A percentile compares a stretch with the other conserved stretches of the same genome.
These are phyloP conservation scores for Phylloscopus whistleri DNA, from an alignment of 2,113 vertebrate species.

Conservation along the genomic window DNA sequence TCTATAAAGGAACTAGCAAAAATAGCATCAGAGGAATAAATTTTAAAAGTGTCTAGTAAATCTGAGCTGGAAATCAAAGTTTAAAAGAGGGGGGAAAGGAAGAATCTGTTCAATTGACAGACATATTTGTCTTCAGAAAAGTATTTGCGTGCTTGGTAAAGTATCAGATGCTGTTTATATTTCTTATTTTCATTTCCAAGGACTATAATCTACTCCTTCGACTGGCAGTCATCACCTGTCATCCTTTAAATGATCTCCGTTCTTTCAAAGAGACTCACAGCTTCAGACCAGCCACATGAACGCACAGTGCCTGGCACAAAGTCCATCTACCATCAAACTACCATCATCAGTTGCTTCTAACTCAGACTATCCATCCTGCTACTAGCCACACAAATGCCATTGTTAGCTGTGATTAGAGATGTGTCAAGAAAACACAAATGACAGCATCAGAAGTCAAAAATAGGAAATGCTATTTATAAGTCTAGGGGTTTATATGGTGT, in stretches of 20 bases:
- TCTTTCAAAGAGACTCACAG: neutral
- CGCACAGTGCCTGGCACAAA: neutral
- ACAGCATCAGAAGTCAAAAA: neutral
- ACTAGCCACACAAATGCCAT: neutral
- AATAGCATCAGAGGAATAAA: conserved; percentile 41
- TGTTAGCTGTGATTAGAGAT: neutral
- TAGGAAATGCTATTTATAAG: neutral
- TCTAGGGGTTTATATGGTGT: neutral
- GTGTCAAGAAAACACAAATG: neutral
- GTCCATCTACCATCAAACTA: neutral
- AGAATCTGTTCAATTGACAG: neutral
- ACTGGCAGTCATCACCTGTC: neutral
- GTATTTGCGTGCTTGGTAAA: neutral
- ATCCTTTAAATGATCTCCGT: neutral
- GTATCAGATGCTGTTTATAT: neutral
- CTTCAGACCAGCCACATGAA: neutral
- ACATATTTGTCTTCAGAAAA: conserved; percentile 2
- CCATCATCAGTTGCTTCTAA: neutral
- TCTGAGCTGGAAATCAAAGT: conserved; percentile 13
- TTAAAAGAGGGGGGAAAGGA: neutral
- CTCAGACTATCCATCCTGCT: neutral
- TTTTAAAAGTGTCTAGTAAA: neutral
- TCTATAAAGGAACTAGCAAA: conserved; percentile 36
- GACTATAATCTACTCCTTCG: neutral
- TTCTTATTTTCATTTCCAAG: conserved; percentile 8